These are phyloP conservation scores for Lipotes vexillifer DNA, from an alignment of 2,113 vertebrate species.

Conservation along the genomic window DNA sequence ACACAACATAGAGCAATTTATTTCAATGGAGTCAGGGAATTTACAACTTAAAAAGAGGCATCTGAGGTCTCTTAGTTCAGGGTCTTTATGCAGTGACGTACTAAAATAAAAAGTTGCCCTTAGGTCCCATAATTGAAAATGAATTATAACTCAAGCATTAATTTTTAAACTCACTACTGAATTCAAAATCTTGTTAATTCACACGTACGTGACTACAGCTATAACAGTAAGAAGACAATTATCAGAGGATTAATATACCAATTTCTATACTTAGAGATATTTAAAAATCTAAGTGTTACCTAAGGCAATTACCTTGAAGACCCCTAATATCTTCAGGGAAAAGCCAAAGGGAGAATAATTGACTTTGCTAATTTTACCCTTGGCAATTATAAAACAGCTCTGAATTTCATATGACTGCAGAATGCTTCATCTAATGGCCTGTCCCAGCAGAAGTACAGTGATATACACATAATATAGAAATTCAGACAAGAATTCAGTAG, in stretches of 20 bases:
- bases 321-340: conserved; percentile 84
- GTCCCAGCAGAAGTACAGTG: conserved; percentile 72
- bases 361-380: conserved; percentile 87
- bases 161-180: conserved; percentile 56
- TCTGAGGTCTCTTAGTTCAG: conserved; percentile 24
- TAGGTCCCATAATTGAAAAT: conserved; percentile 51
- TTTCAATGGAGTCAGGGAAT: conserved; percentile 6
- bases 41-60: conserved; percentile 13
- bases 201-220: conserved; percentile 52
- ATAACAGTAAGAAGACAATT: conserved; percentile 74
- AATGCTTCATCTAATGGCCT: conserved; percentile 80
- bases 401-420: conserved; percentile 81
- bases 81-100: neutral
- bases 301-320: conserved; percentile 84
- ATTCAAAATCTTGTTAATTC: conserved; percentile 61
- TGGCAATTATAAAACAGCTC: conserved; percentile 85
- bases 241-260: conserved; percentile 78
- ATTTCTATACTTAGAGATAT: conserved; percentile 81
- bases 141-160: conserved; percentile 31
- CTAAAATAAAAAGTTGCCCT: conserved; percentile 29
- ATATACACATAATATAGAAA: conserved; percentile 75
- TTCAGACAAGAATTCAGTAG: conserved; percentile 71
- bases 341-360: conserved; percentile 86
- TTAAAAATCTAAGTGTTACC: conserved; percentile 86
- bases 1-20: conserved; percentile 16